Base-by-base conservation (phyloP, 2,888 invertebrate genomes). In the Meteorus colon region DNA sequence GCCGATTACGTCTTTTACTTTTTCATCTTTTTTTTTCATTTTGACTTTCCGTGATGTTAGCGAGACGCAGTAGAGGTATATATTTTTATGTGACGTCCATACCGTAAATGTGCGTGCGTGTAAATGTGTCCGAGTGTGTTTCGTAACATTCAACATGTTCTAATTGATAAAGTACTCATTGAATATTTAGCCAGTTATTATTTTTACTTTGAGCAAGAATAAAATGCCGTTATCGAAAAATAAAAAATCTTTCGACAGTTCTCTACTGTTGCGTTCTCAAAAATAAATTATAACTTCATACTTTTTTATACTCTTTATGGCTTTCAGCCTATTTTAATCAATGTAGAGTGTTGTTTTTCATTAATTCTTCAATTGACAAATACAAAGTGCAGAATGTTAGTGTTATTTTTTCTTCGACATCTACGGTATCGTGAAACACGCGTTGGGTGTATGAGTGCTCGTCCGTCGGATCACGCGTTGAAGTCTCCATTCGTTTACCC, bases 391-490 rank as follows among this genome's bases (percentile, higher is more conserved):
- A 41, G 12, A 41, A 41, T 41, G 2, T 41, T 8, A 41, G 41
- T 24, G 65, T 34, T 34, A 14, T 19, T 65, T 65, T 16, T 34
- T 8, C 29, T 14, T 63, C 31, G 3, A 34, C 16, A n/a, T 16
- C 10, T 10, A 19, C n/a, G 0, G 8, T 41, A 41, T 41, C 41
- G 41, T 41, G 12, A 8, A 41, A 12, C 41, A 41, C 12, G 41
- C 41, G 12, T 41, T 41, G 41, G 8, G 41, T 41, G 41, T 41
- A 12, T 37, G 67, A 19, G 31, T 34, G 14, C 65, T 65, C 41
- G 51, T 85, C 87, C 87, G 87, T 84, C 88, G 87, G 87, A 81
- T 84, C 84, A 84, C 79, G 87, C 87, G 82, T 88, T 87, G 82
- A 88, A 87, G 85, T 88, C 88, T 86, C 88, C 85, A 71, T 74